A percentile compares a stretch with the other conserved stretches of the same genome.
phyloP scores from a whole-genome alignment of 2,113 vertebrate species.

The Siphamia tubifer region DNA sequence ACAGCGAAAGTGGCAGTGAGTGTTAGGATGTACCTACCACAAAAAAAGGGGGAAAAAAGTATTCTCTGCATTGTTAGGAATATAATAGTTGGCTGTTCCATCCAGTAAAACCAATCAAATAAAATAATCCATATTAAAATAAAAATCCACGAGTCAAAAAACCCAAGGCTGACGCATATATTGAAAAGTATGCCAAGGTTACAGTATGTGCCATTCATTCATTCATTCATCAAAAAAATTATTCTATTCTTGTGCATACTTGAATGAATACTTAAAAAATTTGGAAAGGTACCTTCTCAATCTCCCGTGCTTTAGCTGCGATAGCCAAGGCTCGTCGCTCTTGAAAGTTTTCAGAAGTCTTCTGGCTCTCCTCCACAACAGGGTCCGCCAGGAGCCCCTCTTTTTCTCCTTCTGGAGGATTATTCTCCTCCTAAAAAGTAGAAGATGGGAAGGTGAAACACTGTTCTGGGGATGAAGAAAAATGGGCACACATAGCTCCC shows the following conservation, averaged over 20 bases:
- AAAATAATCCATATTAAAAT: constrained; percentile 22
- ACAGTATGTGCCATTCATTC: not conserved
- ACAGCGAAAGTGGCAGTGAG: not conserved
- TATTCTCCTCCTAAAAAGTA: constrained; percentile 79
- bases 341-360: constrained; percentile 79
- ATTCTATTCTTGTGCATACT: too few relatives aligned
- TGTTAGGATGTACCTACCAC: not conserved
- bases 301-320: constrained; percentile 90
- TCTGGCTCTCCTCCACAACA: constrained; percentile 68
- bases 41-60: constrained; percentile 24
- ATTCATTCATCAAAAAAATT: too few relatives aligned
- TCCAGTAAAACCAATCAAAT: constrained; percentile 13
- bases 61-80: constrained; percentile 40
- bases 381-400: constrained; percentile 75
- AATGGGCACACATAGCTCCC: too few relatives aligned
- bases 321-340: constrained; percentile 88
- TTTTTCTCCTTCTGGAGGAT: constrained; percentile 70
- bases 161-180: not conserved
- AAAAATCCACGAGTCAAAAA: constrained; percentile 31
- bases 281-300: constrained; percentile 86
- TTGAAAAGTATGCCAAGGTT: constrained; percentile 1
- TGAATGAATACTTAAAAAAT: too few relatives aligned
- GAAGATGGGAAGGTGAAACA: not conserved
- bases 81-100: constrained; percentile 33
- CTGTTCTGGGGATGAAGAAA: not conserved